Evolutionary conservation across 2,113 vertebrate genomes (phyloP).

Genomic region (Cyphomyrus discorhynchus): DNA sequence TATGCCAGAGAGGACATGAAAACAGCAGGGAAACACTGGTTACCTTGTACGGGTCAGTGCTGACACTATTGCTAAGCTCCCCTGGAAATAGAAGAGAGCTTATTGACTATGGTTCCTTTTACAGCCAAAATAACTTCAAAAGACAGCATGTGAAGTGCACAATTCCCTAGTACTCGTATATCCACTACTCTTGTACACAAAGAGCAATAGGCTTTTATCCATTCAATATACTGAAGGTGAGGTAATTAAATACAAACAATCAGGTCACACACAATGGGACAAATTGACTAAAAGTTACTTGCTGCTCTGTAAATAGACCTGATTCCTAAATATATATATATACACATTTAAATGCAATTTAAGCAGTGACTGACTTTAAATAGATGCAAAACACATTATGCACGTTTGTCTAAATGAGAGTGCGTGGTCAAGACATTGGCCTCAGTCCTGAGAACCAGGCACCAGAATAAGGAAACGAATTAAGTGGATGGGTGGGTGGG

Average conservation of each 20-base stretch:
- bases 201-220: not conserved
- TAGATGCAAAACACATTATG: not conserved
- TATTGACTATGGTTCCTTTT: not conserved
- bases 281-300: not conserved
- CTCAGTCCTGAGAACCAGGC: not conserved
- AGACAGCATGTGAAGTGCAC: not conserved
- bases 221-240: not conserved
- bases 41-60: slow-evolving; percentile 74
- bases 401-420: not conserved
- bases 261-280: not conserved
- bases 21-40: not conserved
- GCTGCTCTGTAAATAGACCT: not conserved
- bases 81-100: slow-evolving; percentile 55
- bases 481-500: not conserved
- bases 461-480: not conserved
- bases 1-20: not conserved
- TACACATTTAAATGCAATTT: not conserved
- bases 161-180: not conserved
- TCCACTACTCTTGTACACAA: not conserved
- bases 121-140: not conserved
- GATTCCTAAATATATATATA: not conserved
- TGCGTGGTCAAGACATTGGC: not conserved
- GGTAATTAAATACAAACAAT: not conserved
- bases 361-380: not conserved
- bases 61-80: slow-evolving; percentile 59